These are phyloP conservation scores for Pantala flavescens DNA, from an alignment of 1,140 invertebrate genomes.

Conservation along the genomic window DNA sequence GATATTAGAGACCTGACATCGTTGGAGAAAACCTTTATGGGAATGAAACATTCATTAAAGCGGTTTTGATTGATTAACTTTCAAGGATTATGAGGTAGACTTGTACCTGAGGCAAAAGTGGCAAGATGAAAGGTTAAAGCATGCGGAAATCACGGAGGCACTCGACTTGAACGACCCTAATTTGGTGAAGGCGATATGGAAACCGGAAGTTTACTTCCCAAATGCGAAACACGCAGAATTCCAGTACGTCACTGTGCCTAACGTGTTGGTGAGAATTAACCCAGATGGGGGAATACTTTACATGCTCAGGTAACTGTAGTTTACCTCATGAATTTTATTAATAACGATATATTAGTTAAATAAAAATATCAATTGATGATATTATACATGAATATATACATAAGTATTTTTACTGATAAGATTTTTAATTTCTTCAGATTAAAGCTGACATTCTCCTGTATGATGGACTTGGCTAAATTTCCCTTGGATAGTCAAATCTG, in stretches of 20 bases:
- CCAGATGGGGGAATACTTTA: conserved; percentile 51
- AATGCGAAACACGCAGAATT: conserved; percentile 57
- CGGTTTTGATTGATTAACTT: neutral
- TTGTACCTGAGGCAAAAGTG: conserved; percentile 47
- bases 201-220: conserved; percentile 56
- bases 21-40: too few species aligned
- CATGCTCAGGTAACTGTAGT: conserved; percentile 44
- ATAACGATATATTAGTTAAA: too few species aligned
- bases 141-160: conserved; percentile 39
- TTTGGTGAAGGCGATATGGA: conserved; percentile 50
- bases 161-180: conserved; percentile 46
- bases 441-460: conserved; percentile 41
- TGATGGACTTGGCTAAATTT: conserved; percentile 42
- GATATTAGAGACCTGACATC: too few species aligned
- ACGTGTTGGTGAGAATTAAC: conserved; percentile 53
- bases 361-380: too few species aligned
- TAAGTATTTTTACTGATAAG: too few species aligned
- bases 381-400: too few species aligned
- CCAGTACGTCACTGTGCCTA: conserved; percentile 55
- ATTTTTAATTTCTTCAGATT: conserved; percentile 30
- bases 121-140: conserved; percentile 41
- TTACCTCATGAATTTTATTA: too few species aligned
- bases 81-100: conserved; percentile 50
- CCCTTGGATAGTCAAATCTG: conserved; percentile 40
- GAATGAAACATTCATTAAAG: too few species aligned